phyloP scores from a whole-genome alignment of 1,140 invertebrate genomes.

The Polypedilum vanderplanki region DNA sequence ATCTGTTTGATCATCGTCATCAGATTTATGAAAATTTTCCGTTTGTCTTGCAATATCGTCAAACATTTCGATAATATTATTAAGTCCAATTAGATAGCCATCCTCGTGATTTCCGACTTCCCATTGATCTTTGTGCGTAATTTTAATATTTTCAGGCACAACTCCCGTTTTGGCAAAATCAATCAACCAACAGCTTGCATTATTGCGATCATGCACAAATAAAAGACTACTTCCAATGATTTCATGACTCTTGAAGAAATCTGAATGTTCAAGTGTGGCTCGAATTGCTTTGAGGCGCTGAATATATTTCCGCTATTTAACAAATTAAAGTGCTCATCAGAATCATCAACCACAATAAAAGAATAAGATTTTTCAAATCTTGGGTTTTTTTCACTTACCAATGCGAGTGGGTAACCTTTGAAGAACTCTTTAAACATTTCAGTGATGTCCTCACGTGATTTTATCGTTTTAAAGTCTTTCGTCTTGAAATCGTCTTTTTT shows the following conservation, averaged over 20 bases:
- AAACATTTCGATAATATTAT: constrained; percentile 88
- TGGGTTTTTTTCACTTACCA: constrained; percentile 52
- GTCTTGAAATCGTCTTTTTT: constrained; percentile 80
- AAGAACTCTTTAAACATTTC: constrained; percentile 78
- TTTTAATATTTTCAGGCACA: constrained; percentile 63
- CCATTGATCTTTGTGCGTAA: constrained; percentile 81
- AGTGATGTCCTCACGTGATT: constrained; percentile 72
- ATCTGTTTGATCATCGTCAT: background rate
- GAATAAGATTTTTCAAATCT: too few relatives aligned
- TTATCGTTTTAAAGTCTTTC: constrained; percentile 96
- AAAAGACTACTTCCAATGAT: constrained; percentile 94
- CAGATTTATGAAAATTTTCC: background rate
- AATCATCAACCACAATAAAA: too few relatives aligned
- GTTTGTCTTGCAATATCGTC: constrained; percentile 48
- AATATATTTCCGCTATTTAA: constrained; percentile 72
- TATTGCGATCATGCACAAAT: constrained; percentile 86
- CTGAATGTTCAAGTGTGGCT: constrained; percentile 69
- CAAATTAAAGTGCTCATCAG: constrained; percentile 34
- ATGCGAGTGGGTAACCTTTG: constrained; percentile 64
- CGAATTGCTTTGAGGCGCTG: constrained; percentile 76
- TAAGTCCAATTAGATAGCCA: constrained; percentile 89
- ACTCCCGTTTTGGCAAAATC: constrained; percentile 95
- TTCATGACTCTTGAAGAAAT: constrained; percentile 87
- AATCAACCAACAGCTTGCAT: constrained; percentile 92
- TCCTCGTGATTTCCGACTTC: constrained; percentile 97